Percentiles rank a stretch among this genome's conserved stretches.
Evolutionary conservation across 2,113 vertebrate genomes (phyloP).

Genomic region (Nyctibius bracteatus): DNA sequence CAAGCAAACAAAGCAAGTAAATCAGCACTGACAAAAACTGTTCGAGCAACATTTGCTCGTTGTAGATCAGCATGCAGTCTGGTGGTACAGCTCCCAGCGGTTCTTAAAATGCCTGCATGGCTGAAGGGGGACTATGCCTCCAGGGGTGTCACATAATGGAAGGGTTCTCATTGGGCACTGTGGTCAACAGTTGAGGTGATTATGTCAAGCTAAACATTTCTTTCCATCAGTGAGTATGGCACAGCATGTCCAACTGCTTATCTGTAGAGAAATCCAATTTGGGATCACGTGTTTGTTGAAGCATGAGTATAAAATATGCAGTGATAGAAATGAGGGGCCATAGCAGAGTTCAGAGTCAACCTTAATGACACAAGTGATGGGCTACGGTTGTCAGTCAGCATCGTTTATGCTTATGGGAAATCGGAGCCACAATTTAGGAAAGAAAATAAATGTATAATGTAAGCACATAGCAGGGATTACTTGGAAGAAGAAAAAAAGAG

Average conservation of each 20-base stretch:
- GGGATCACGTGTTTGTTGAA: not conserved
- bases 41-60: not conserved
- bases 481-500: not conserved
- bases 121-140: not conserved
- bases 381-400: not conserved
- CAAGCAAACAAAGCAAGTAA: constrained; percentile 22
- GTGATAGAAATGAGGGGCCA: not conserved
- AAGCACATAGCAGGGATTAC: not conserved
- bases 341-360: not conserved
- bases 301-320: not conserved
- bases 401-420: not conserved
- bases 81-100: not conserved
- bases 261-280: not conserved
- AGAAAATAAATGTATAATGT: not conserved
- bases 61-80: not conserved
- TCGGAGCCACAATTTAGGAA: not conserved
- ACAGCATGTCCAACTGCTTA: not conserved
- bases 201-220: not conserved
- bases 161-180: not conserved
- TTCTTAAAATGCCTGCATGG: not conserved
- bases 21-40: constrained; percentile 2
- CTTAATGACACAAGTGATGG: not conserved
- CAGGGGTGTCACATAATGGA: not conserved
- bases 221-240: not conserved
- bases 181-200: not conserved